Conservation (phyloP, 2,888 invertebrate species). For the Morinoia aosen region DNA sequence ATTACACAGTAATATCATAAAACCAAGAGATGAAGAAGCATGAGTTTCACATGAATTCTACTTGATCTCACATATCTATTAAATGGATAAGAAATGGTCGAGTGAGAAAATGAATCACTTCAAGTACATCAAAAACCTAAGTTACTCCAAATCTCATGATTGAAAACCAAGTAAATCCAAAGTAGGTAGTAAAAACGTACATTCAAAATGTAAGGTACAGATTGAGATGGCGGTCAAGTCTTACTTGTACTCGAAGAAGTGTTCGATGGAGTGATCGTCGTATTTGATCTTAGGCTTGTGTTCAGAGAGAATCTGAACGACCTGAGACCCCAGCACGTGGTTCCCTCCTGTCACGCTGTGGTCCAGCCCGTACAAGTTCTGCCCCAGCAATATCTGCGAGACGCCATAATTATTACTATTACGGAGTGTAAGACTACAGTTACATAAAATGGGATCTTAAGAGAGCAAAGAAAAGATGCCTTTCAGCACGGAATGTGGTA, state of each 20-base stretch:
- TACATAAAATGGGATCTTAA: too few species aligned
- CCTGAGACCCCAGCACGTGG: constrained; percentile 85
- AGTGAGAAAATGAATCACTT: too few species aligned
- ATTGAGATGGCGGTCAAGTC: constrained; percentile 68
- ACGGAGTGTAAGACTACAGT: too few species aligned
- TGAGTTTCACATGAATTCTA: neutral
- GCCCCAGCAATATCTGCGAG: constrained; percentile 84
- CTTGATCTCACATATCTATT: neutral
- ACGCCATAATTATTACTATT: neutral
- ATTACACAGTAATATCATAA: neutral
- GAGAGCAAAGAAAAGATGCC: too few species aligned
- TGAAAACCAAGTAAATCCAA: too few species aligned
- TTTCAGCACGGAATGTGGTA: neutral
- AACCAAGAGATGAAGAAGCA: neutral
- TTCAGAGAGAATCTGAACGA: constrained; percentile 80
- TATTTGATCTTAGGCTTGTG: constrained; percentile 84
- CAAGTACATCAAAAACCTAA: too few species aligned
- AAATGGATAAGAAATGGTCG: neutral
- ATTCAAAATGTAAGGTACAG: neutral
- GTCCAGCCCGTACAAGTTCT: constrained; percentile 95
- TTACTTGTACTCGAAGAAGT: constrained; percentile 88
- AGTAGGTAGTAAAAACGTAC: too few species aligned
- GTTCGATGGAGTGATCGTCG: constrained; percentile 85
- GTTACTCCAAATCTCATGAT: too few species aligned
- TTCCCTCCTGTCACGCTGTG: constrained; percentile 84